These are phyloP conservation scores for Stegana nigrithorax DNA, from an alignment of 2,888 invertebrate species.

Conservation along the genomic window DNA sequence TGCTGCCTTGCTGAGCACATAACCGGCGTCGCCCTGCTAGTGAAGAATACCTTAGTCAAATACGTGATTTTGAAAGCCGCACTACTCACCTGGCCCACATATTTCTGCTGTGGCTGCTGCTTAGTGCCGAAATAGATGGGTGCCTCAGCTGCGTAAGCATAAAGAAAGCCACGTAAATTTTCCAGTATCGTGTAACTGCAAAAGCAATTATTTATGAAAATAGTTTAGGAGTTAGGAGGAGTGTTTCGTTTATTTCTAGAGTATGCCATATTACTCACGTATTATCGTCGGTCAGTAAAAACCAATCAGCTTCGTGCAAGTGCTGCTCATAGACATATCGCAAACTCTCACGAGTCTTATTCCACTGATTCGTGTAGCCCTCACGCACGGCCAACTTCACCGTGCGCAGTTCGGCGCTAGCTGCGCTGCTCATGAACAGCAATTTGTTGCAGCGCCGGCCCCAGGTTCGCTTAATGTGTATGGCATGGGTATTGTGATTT, in stretches of 20 bases:
- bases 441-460: conserved; percentile 88
- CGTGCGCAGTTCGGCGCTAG: conserved; percentile 79
- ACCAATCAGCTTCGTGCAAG: conserved; percentile 90
- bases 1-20: conserved; percentile 88
- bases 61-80: not conserved
- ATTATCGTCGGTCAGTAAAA: conserved; percentile 97
- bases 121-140: conserved; percentile 91
- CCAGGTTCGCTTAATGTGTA: conserved; percentile 94
- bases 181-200: conserved; percentile 91
- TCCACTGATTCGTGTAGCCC: conserved; percentile 91
- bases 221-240: not conserved
- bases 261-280: conserved; percentile 78
- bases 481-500: conserved; percentile 87
- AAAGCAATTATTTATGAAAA: conserved; percentile 37
- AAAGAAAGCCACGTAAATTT: conserved; percentile 89
- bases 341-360: conserved; percentile 93
- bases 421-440: conserved; percentile 84
- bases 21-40: conserved; percentile 84
- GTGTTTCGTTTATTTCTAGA: not conserved
- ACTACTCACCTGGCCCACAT: conserved; percentile 68
- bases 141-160: conserved; percentile 76
- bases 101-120: conserved; percentile 73
- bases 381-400: conserved; percentile 84
- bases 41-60: not conserved
- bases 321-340: conserved; percentile 87